phyloP scores from a whole-genome alignment of 2,888 invertebrate species.

The Stramonita haemastoma region DNA sequence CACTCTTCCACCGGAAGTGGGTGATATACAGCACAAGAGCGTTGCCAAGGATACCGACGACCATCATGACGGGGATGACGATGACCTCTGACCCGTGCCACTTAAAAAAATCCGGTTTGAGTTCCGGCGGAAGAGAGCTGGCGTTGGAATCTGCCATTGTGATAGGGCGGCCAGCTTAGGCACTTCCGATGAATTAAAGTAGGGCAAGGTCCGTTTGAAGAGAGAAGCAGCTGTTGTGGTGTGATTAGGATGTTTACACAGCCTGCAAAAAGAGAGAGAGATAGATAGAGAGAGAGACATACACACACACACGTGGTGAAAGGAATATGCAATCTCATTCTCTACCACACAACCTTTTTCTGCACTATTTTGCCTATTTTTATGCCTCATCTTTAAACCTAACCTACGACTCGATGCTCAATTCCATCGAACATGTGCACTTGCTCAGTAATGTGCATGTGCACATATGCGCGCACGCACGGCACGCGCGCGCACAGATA shows the following conservation, averaged over 20 bases:
- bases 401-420: too few species aligned
- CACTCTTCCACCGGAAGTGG: slow-evolving; percentile 48
- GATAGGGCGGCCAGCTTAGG: not conserved
- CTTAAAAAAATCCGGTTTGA: slow-evolving; percentile 44
- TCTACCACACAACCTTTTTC: too few species aligned
- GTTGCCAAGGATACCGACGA: slow-evolving; percentile 48
- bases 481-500: not conserved
- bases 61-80: slow-evolving; percentile 47
- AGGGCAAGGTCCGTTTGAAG: not conserved
- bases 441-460: not conserved
- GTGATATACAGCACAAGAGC: slow-evolving; percentile 50
- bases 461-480: not conserved
- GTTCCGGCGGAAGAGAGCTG: not conserved
- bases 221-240: not conserved
- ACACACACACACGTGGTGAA: not conserved
- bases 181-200: not conserved
- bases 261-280: not conserved
- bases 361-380: not conserved
- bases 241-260: not conserved
- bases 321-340: too few species aligned
- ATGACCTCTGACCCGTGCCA: slow-evolving; percentile 49
- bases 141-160: not conserved
- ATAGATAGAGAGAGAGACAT: too few species aligned
- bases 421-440: not conserved
- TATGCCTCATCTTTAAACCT: too few species aligned